Conservation (phyloP, 2,113 vertebrate genomes). For the Promerops cafer region DNA sequence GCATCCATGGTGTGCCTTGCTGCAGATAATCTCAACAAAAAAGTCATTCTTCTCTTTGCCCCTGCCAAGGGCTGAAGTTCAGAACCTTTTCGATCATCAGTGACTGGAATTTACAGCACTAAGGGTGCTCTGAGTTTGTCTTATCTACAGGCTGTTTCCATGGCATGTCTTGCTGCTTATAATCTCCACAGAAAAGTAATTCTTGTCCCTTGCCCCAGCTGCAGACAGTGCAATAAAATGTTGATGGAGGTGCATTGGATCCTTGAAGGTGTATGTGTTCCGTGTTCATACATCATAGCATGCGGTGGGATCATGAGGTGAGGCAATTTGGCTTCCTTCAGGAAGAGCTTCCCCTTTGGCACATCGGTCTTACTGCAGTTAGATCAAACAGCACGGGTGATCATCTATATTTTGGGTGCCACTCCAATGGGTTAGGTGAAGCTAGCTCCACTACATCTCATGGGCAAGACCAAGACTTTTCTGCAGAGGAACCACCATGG, state of each 20-base stretch:
- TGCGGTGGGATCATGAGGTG: background rate
- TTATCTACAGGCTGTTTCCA: background rate
- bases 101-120: background rate
- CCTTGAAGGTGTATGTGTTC: background rate
- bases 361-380: rapidly evolving
- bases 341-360: background rate
- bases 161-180: background rate
- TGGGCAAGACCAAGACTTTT: background rate
- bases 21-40: background rate
- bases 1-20: background rate
- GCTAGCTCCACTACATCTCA: background rate
- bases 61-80: background rate
- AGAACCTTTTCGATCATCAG: background rate
- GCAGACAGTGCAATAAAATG: background rate
- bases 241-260: rapidly evolving
- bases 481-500: background rate
- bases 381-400: background rate
- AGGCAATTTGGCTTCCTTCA: no score
- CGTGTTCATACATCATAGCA: rapidly evolving
- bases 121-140: background rate
- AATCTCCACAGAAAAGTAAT: background rate
- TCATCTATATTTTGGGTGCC: background rate
- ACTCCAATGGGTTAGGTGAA: background rate
- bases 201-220: background rate
- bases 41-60: background rate